Evolutionary conservation across 2,797 vertebrate species (phyloP).

Genomic region (Neoniphon sammara): DNA sequence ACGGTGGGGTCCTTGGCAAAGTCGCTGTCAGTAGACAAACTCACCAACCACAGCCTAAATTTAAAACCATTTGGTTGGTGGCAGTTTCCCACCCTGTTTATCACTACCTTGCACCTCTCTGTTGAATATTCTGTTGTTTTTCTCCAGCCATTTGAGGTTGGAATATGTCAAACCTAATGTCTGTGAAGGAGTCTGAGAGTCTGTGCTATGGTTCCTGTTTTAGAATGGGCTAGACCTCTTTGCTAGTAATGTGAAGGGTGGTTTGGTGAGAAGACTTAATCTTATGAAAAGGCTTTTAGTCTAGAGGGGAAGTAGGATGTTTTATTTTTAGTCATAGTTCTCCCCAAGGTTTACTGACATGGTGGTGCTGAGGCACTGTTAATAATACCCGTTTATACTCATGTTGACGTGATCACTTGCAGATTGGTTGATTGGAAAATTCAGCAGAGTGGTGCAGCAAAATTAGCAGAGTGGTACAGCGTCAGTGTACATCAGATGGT

Average conservation of each 20-base stretch:
- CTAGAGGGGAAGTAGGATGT: not conserved
- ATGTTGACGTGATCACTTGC: no score
- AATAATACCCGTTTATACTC: no score
- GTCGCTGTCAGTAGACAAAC: not conserved
- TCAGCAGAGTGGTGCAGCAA: no score
- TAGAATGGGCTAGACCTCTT: not conserved
- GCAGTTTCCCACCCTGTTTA: not conserved
- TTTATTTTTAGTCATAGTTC: not conserved
- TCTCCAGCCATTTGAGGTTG: not conserved
- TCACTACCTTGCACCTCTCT: not conserved
- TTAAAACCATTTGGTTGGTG: not conserved
- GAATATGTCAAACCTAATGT: not conserved
- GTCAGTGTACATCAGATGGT: no score
- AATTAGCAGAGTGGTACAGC: no score
- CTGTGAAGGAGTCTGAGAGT: not conserved
- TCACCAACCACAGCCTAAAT: not conserved
- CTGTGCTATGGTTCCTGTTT: conserved; percentile 26
- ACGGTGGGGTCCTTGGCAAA: no score
- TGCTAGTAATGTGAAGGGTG: not conserved
- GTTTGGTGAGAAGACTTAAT: not conserved
- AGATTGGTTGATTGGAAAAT: no score
- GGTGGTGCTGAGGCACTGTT: no score
- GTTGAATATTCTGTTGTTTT: not conserved
- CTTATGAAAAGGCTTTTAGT: not conserved
- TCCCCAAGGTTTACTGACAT: not conserved